phyloP scores from a whole-genome alignment of 2,888 invertebrate species.

The Syritta pipiens region DNA sequence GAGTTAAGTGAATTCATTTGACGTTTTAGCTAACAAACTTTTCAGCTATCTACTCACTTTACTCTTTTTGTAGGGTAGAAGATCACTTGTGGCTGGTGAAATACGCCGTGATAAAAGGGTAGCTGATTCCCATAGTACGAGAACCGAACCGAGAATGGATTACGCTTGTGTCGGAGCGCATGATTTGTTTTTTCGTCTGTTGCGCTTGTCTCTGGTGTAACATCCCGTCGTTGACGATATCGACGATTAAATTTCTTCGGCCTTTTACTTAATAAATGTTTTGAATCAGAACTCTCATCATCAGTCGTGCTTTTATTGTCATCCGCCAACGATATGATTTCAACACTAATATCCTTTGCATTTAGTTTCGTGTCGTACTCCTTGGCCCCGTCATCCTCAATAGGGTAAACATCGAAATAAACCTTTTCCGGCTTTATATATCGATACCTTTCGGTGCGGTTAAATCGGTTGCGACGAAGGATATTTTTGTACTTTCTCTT shows the following conservation, averaged over 20 bases:
- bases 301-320: conserved; percentile 15
- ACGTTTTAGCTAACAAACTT: too few species aligned
- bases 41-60: conserved; percentile 30
- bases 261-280: conserved; percentile 71
- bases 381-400: conserved; percentile 70
- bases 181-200: neutral
- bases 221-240: conserved; percentile 73
- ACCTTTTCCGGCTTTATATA: conserved; percentile 72
- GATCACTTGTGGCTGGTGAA: neutral
- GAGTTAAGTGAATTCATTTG: too few species aligned
- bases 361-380: conserved; percentile 63
- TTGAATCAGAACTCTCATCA: conserved; percentile 40
- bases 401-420: conserved; percentile 74
- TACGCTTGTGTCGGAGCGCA: conserved; percentile 29
- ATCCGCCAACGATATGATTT: conserved; percentile 70
- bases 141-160: neutral
- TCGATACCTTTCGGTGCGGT: conserved; percentile 61
- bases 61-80: neutral
- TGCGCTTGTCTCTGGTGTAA: neutral
- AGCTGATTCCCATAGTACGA: conserved; percentile 6
- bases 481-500: conserved; percentile 71
- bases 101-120: conserved; percentile 26
- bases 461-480: conserved; percentile 67
- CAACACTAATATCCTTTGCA: conserved; percentile 60
- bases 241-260: conserved; percentile 74